Conservation (phyloP, 2,888 invertebrate species). For the Ommatoiulus sabulosus region DNA sequence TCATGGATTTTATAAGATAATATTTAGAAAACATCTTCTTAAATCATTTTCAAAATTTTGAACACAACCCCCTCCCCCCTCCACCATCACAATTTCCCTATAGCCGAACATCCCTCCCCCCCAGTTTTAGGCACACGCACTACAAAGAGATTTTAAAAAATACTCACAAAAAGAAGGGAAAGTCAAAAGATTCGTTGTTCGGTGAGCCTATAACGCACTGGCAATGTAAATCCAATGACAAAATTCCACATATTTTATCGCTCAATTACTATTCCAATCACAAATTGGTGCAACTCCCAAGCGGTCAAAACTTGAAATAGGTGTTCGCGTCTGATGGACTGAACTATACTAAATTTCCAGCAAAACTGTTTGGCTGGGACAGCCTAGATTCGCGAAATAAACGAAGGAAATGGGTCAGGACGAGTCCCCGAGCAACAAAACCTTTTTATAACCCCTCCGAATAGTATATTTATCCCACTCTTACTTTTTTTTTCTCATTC, state of each 20-base stretch:
- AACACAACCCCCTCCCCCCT: no score
- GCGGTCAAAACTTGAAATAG: not conserved
- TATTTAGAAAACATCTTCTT: no score
- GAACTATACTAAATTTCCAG: slow-evolving; percentile 9
- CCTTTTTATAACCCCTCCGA: not conserved
- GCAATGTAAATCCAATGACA: not conserved
- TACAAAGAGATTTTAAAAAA: not conserved
- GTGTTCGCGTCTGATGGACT: slow-evolving; percentile 9
- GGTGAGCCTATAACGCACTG: not conserved
- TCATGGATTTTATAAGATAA: no score
- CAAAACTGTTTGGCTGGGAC: not conserved
- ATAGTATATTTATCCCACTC: not conserved
- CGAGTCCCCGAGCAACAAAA: not conserved
- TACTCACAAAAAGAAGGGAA: not conserved
- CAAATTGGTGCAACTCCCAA: slow-evolving; percentile 8
- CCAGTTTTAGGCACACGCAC: no score
- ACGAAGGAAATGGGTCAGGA: slow-evolving; percentile 1
- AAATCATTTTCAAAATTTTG: no score
- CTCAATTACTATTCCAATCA: slow-evolving; percentile 17
- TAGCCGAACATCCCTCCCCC: no score
- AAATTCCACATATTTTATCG: slow-evolving; percentile 1
- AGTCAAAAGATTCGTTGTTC: not conserved
- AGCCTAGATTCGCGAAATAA: slow-evolving; percentile 26
- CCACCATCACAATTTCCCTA: no score
- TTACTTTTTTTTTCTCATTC: not conserved